These are phyloP conservation scores for Dicentrarchus labrax DNA, from an alignment of 2,113 vertebrate species.

Conservation along the genomic window DNA sequence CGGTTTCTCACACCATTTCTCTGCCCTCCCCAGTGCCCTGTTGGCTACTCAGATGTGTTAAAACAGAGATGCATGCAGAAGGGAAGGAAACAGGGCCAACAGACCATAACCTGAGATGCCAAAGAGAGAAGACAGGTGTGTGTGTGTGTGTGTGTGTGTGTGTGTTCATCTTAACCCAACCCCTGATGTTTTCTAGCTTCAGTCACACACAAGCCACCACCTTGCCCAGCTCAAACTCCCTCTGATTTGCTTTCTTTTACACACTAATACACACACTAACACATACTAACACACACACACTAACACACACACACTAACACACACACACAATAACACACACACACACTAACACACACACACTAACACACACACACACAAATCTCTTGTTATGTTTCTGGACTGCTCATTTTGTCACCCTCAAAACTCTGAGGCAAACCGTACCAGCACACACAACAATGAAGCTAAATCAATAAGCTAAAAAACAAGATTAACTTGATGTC, in stretches of 20 bases:
- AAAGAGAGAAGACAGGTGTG: slow-evolving; percentile 4
- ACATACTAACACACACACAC: too few species aligned
- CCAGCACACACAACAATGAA: slow-evolving; percentile 4
- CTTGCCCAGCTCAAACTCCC: background rate
- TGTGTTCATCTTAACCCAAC: background rate
- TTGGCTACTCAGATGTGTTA: slow-evolving; percentile 5
- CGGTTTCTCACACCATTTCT: background rate
- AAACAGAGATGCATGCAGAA: slow-evolving; percentile 17
- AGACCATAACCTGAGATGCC: slow-evolving; percentile 6
- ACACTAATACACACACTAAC: too few species aligned
- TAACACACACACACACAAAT: background rate
- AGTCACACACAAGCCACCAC: background rate
- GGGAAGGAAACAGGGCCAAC: slow-evolving; percentile 2
- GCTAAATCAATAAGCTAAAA: background rate
- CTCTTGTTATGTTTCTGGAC: background rate
- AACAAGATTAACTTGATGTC: background rate
- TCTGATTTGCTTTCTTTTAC: background rate
- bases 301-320: background rate
- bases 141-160: slow-evolving; percentile 3
- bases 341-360: too few species aligned
- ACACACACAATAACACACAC: background rate
- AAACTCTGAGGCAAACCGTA: slow-evolving; percentile 3
- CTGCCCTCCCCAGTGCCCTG: background rate
- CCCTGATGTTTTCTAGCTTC: slow-evolving; percentile 5
- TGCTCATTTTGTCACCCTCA: slow-evolving; percentile 14